These are phyloP conservation scores for Pogonophryne albipinna DNA, from an alignment of 2,797 vertebrate genomes.

Conservation along the genomic window DNA sequence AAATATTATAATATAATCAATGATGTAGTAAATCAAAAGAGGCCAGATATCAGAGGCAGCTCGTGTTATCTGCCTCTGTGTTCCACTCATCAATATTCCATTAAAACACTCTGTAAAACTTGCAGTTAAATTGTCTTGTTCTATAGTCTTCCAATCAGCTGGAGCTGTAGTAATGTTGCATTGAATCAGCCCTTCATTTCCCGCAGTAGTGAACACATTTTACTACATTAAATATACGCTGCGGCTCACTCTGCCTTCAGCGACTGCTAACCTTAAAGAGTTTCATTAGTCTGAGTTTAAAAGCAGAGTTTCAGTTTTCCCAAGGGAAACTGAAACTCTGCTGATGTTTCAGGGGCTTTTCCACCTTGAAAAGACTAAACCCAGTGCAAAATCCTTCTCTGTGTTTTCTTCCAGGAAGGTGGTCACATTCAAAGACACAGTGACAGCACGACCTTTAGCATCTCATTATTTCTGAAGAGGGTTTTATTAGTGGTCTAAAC, in stretches of 20 bases:
- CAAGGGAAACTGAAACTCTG: not conserved
- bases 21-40: not conserved
- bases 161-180: conserved; percentile 3
- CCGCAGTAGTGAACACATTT: conserved; percentile 3
- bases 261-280: conserved; percentile 31
- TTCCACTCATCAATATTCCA: not conserved
- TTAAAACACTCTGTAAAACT: conserved; percentile 35
- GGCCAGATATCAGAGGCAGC: not conserved
- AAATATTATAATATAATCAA: not conserved
- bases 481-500: conserved; percentile 13
- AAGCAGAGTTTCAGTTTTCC: conserved; percentile 21
- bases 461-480: conserved; percentile 24
- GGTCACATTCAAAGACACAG: conserved; percentile 5
- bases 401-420: not conserved
- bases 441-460: conserved; percentile 9
- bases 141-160: conserved; percentile 25
- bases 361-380: conserved; percentile 16
- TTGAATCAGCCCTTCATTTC: conserved; percentile 33
- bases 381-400: not conserved
- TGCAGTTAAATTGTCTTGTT: conserved; percentile 19
- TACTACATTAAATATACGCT: conserved; percentile 27
- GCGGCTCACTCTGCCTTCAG: conserved; percentile 31
- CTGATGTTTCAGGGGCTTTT: conserved; percentile 21
- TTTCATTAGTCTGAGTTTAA: conserved; percentile 44
- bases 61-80: not conserved